Evolutionary conservation across 2,888 invertebrate species (phyloP).

Genomic region (Temnothorax unifasciatus): DNA sequence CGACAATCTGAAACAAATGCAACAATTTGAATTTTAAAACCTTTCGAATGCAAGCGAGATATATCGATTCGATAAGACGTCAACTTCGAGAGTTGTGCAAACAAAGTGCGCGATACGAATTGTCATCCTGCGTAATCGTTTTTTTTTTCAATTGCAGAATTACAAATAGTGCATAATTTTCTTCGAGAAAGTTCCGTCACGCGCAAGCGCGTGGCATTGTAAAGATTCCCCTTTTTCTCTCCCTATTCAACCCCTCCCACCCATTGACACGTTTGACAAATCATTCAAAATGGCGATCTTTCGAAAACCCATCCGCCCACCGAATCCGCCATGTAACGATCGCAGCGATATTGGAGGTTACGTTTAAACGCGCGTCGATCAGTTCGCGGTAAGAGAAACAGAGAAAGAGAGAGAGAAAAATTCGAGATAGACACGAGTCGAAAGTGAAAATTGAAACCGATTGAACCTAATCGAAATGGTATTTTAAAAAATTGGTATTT

Average conservation of each 20-base stretch:
- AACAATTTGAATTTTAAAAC: constrained; percentile 4
- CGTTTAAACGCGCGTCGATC: constrained; percentile 2
- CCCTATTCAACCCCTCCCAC: neutral
- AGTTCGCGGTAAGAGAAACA: too few relatives aligned
- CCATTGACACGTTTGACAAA: neutral
- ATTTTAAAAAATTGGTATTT: neutral
- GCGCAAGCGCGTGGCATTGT: neutral
- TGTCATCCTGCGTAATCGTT: too few relatives aligned
- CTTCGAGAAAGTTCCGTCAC: neutral
- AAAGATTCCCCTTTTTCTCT: neutral
- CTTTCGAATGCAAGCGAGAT: neutral
- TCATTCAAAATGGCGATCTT: constrained; percentile 2
- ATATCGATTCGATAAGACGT: constrained; percentile 5
- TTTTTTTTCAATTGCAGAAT: neutral
- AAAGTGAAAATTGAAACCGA: neutral
- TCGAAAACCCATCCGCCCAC: neutral
- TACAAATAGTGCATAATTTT: neutral
- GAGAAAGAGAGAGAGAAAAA: neutral
- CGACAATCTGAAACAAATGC: neutral
- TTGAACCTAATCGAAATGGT: neutral
- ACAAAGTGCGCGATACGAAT: neutral
- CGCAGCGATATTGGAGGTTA: constrained; percentile 27
- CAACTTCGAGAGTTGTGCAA: neutral
- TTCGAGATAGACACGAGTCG: too few relatives aligned
- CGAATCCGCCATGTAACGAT: constrained; percentile 8